These are phyloP conservation scores for Oncorhynchus tshawytscha DNA, from an alignment of 2,113 vertebrate species.

Conservation along the genomic window DNA sequence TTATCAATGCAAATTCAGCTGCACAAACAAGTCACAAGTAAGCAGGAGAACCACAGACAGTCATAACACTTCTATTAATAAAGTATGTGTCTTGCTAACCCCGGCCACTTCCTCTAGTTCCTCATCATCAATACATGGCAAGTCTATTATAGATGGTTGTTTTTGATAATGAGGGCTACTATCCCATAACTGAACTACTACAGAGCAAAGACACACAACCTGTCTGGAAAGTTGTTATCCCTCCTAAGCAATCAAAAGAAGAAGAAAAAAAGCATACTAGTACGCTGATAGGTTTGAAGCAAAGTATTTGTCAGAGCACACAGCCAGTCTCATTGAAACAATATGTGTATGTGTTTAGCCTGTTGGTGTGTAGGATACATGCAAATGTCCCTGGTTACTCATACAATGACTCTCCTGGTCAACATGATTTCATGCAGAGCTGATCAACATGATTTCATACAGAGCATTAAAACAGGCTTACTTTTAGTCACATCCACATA, in stretches of 20 bases:
- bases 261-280: neutral
- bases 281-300: neutral
- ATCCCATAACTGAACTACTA: no score
- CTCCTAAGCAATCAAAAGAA: no score
- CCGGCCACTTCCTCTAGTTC: neutral
- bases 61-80: neutral
- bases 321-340: no score
- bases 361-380: constrained; percentile 22
- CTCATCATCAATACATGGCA: neutral
- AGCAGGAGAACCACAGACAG: neutral
- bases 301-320: neutral
- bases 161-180: no score
- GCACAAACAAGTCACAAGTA: neutral
- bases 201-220: no score
- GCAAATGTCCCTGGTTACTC: constrained; percentile 58
- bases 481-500: neutral
- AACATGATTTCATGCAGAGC: neutral
- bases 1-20: neutral
- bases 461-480: neutral
- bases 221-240: no score
- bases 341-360: neutral
- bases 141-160: no score
- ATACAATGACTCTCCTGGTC: constrained; percentile 44
- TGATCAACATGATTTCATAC: constrained; percentile 18
- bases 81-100: neutral